Evolutionary conservation across 2,797 vertebrate genomes (phyloP).

Genomic region (Petrocephalus sullivani): DNA sequence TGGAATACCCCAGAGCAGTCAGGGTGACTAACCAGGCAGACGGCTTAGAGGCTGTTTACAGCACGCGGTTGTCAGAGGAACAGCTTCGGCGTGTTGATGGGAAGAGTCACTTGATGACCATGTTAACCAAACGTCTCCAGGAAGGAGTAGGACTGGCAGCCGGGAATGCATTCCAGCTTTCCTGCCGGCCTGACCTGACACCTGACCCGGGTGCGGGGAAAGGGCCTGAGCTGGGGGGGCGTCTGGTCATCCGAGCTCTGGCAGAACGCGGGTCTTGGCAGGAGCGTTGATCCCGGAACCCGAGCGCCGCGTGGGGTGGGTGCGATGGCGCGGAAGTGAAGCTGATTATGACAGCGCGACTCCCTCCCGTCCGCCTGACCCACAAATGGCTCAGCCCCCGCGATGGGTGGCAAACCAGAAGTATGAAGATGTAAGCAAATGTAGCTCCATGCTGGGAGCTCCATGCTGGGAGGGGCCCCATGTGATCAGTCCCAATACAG

Average conservation of each 20-base stretch:
- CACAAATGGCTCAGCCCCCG: not conserved
- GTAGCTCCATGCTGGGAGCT: not conserved
- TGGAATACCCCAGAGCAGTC: slow-evolving; percentile 17
- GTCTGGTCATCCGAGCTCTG: slow-evolving; percentile 1
- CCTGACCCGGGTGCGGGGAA: not conserved
- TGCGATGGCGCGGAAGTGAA: slow-evolving; percentile 20
- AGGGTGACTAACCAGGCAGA: not conserved
- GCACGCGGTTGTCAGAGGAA: not conserved
- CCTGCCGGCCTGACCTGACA: not conserved
- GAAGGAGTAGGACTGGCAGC: not conserved
- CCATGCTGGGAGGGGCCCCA: not conserved
- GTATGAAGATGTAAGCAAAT: not conserved
- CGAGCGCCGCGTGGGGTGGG: not conserved
- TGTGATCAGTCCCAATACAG: not conserved
- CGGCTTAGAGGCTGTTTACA: not conserved
- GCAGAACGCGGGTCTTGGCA: not conserved
- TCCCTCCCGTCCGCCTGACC: slow-evolving; percentile 13
- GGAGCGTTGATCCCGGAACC: not conserved
- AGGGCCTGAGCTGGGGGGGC: not conserved
- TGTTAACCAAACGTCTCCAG: not conserved
- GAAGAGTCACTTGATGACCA: not conserved
- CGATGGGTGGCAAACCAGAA: not conserved
- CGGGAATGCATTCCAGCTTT: not conserved
- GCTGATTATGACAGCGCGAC: not conserved
- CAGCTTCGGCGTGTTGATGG: not conserved